Conservation (phyloP, 2,797 vertebrate species). For the Anguilla obscura region DNA sequence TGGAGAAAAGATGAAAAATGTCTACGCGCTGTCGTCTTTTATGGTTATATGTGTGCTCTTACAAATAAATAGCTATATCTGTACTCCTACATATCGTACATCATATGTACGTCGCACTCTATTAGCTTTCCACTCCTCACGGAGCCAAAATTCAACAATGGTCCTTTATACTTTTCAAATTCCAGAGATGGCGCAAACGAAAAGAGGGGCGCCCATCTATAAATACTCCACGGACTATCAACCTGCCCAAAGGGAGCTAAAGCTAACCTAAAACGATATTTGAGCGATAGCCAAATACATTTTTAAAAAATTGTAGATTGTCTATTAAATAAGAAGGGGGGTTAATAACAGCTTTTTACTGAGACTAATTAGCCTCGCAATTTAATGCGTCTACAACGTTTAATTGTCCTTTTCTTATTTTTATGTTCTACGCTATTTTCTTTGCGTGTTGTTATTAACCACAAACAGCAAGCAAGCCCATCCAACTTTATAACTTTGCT, state of each 20-base stretch:
- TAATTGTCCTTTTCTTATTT: not conserved
- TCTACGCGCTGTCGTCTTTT: not conserved
- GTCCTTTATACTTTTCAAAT: conserved; percentile 39
- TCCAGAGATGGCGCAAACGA: conserved; percentile 31
- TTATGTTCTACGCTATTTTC: not conserved
- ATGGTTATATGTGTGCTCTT: not conserved
- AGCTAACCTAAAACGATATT: not conserved
- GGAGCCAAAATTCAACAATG: conserved; percentile 32
- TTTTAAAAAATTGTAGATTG: not conserved
- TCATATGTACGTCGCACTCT: not conserved
- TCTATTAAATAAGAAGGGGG: not conserved
- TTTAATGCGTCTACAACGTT: not conserved
- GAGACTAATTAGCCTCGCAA: not conserved
- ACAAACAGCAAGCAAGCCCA: not conserved
- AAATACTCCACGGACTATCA: not conserved
- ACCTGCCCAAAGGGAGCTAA: not conserved
- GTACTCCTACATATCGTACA: not conserved
- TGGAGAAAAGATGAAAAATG: not conserved
- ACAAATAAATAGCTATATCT: not conserved
- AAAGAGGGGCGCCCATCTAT: conserved; percentile 23
- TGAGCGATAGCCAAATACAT: not conserved
- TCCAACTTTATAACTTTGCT: not conserved
- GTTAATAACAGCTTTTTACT: not conserved
- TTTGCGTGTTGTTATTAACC: not conserved
- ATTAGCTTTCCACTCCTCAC: not conserved